These are phyloP conservation scores for Oeneis ivallda DNA, from an alignment of 2,888 invertebrate genomes.

Conservation along the genomic window DNA sequence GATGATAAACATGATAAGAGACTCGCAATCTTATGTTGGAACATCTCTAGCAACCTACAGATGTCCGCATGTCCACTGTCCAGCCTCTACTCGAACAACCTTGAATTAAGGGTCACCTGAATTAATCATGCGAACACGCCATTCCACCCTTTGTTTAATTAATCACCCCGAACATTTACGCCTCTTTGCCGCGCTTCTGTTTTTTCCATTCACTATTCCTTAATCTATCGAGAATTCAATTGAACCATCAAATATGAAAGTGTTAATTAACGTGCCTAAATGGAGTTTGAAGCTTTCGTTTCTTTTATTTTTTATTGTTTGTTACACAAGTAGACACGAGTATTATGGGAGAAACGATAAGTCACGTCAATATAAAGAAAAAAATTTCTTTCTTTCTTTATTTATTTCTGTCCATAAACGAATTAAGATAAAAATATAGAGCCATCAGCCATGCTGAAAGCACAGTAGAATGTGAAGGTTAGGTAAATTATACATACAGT, in stretches of 20 bases:
- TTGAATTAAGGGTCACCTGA: slow-evolving; percentile 48
- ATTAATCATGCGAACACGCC: slow-evolving; percentile 56
- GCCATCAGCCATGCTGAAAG: too few species aligned
- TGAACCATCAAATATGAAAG: slow-evolving; percentile 31
- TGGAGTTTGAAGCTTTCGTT: slow-evolving; percentile 1
- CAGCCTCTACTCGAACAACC: slow-evolving; percentile 41
- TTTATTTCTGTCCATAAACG: background rate
- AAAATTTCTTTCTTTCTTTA: too few species aligned
- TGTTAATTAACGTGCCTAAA: slow-evolving; percentile 27
- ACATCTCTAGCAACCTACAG: background rate
- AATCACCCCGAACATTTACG: slow-evolving; percentile 41
- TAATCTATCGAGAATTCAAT: slow-evolving; percentile 33
- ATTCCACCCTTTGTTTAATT: slow-evolving; percentile 45
- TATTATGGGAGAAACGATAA: background rate
- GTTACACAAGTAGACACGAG: background rate
- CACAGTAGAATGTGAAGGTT: background rate
- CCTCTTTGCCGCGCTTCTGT: slow-evolving; percentile 32
- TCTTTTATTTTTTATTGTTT: background rate
- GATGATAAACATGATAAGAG: too few species aligned
- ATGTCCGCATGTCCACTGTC: slow-evolving; percentile 30
- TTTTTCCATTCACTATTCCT: slow-evolving; percentile 34
- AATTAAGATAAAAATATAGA: background rate
- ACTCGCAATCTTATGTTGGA: background rate
- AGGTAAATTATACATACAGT: background rate
- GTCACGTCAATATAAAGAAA: background rate